Evolutionary conservation across 1,140 invertebrate genomes (phyloP).

Genomic region (Meteorus sp.): DNA sequence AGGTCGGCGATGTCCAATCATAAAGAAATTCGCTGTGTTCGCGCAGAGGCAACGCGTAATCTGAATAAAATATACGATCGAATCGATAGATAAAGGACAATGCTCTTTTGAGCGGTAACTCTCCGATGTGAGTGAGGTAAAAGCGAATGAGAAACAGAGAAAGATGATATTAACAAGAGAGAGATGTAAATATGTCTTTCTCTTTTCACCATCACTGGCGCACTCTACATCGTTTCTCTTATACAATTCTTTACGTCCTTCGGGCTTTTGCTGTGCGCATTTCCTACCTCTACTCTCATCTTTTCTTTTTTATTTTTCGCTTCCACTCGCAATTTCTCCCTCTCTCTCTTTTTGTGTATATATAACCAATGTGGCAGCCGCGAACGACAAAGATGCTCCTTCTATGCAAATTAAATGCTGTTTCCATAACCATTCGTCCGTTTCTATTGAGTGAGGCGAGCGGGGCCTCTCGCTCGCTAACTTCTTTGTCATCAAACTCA

Average conservation of each 20-base stretch:
- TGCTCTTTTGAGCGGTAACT: conserved; percentile 49
- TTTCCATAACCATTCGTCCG: conserved; percentile 61
- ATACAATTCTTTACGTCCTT: background rate
- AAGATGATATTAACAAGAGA: no score
- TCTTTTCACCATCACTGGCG: no score
- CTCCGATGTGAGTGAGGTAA: background rate
- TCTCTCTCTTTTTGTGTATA: conserved; percentile 28
- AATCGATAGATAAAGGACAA: conserved; percentile 61
- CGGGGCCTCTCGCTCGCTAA: conserved; percentile 36
- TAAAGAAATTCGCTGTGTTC: conserved; percentile 52
- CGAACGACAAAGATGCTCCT: conserved; percentile 59
- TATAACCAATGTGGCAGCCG: no score
- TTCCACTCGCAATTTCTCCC: conserved; percentile 1
- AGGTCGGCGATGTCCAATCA: conserved; percentile 53
- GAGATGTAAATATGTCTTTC: no score
- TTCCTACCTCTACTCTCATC: conserved; percentile 1
- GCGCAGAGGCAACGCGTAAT: conserved; percentile 45
- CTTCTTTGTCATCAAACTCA: conserved; percentile 59
- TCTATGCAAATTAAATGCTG: conserved; percentile 62
- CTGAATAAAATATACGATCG: conserved; percentile 61
- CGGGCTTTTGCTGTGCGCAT: conserved; percentile 1
- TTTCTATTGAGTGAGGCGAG: conserved; percentile 58
- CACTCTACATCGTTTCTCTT: no score
- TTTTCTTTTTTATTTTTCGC: background rate
- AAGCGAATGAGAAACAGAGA: background rate